Evolutionary conservation across 2,888 invertebrate genomes (phyloP).

Genomic region (Chydorus sphaericus): DNA sequence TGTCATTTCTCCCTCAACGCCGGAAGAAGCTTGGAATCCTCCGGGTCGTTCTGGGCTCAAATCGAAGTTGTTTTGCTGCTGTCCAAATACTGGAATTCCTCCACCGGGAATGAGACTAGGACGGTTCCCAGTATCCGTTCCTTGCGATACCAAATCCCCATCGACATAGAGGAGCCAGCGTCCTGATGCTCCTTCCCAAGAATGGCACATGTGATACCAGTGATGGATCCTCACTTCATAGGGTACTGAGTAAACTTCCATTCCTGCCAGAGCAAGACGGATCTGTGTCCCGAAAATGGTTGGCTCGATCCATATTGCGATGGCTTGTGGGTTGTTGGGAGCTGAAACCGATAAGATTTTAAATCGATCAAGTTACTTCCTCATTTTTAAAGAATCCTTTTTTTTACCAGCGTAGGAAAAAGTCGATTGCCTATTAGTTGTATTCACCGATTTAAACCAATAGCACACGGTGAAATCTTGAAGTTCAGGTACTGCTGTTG

Average conservation of each 20-base stretch:
- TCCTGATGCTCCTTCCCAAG: slow-evolving; percentile 6
- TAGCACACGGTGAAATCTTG: slow-evolving; percentile 9
- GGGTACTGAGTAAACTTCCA: slow-evolving; percentile 7
- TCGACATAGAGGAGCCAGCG: slow-evolving; percentile 7
- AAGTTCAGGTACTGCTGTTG: not conserved
- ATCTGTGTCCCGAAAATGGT: slow-evolving; percentile 5
- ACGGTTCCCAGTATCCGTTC: not conserved
- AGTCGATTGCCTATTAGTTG: slow-evolving; percentile 4
- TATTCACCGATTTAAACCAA: slow-evolving; percentile 8
- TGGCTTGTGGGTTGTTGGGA: not conserved
- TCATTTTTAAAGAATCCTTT: too few species aligned
- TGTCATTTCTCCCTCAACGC: slow-evolving; percentile 8
- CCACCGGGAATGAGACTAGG: not conserved
- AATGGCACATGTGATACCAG: slow-evolving; percentile 10
- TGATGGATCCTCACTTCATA: not conserved
- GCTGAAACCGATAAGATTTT: not conserved
- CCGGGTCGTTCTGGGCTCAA: not conserved
- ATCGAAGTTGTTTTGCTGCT: slow-evolving; percentile 9
- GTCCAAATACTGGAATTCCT: not conserved
- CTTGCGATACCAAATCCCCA: slow-evolving; percentile 5
- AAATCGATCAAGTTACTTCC: not conserved
- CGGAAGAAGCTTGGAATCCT: not conserved
- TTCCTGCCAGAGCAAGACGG: not conserved
- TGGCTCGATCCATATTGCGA: slow-evolving; percentile 5
- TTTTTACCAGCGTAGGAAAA: slow-evolving; percentile 9